Conservation (phyloP, 2,888 invertebrate genomes). For the Crematogaster levior region DNA sequence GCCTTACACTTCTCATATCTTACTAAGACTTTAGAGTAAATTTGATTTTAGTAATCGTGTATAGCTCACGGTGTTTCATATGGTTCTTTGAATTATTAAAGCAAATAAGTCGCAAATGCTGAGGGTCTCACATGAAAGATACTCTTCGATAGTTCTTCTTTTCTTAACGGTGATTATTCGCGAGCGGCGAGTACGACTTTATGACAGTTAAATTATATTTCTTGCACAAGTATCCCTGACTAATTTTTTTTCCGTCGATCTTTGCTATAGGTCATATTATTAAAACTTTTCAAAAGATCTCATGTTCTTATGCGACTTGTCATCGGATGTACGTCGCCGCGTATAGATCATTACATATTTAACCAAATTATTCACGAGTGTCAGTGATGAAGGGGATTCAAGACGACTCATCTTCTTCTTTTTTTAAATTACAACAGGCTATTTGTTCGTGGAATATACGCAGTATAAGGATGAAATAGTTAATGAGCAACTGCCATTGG, state of each 20-base stretch:
- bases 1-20: neutral
- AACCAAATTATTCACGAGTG: neutral
- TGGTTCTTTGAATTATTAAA: neutral
- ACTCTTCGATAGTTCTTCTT: neutral
- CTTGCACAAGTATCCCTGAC: neutral
- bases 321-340: neutral
- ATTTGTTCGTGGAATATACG: neutral
- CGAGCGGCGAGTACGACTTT: neutral
- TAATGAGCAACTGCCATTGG: conserved; percentile 23
- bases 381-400: neutral
- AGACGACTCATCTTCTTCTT: neutral
- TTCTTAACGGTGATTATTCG: neutral
- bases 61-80: neutral
- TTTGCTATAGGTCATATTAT: too few species aligned
- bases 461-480: conserved; percentile 32
- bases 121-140: neutral
- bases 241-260: neutral
- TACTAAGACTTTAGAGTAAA: neutral
- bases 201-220: neutral
- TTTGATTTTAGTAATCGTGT: neutral
- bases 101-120: neutral
- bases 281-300: neutral
- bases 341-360: conserved; percentile 9
- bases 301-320: neutral
- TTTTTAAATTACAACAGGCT: neutral